Evolutionary conservation across 2,888 invertebrate genomes (phyloP), one percentile per base, ranked within the genome.

Genomic region (Entomobrya proxima): DNA sequence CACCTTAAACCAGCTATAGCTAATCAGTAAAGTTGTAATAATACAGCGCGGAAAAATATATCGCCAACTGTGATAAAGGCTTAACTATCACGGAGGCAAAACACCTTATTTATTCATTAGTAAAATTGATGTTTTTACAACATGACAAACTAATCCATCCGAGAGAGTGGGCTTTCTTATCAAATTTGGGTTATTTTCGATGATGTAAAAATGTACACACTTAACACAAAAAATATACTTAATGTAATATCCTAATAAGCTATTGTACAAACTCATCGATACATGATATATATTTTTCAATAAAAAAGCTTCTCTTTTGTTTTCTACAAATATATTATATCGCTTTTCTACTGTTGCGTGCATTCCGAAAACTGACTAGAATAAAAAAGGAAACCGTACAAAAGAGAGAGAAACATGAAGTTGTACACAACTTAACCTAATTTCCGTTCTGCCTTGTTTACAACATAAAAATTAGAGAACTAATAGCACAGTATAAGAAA

Each of bases 361-460:
- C 74, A 74, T 81, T 81, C 37, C 47, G 24, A 44, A 55, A 77
- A 77, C 24, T 84, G 84, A 84, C 84, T 84, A 84, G 84, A 83
- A 76, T 64, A 40, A 72, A 72, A 72, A 44, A 55, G 77, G 77
- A 77, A 84, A 84, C 76, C 77, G 11, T 69, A 64, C 55, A 40
- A 74, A 44, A 64, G 35, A 4, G n/a, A n/a, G n/a, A n/a, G n/a
- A n/a, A 40, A 40, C 7, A 40, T 40, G 44, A 7, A 11, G 9
- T 40, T 15, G 7, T 40, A 15, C 15, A 27, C 47, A 27, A 50
- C 75, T 61, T 82, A 82, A 82, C 82, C 82, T 64, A 82, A 64
- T 82, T 82, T 82, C 75, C 47, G 58, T 37, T 64, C 35, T 37
- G 6, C 18, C 40, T 67, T 37, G 67, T 61, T 67, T 40, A 37